These are phyloP conservation scores for Spatulosminthurus flaviceps DNA, from an alignment of 2,888 invertebrate genomes.

Conservation along the genomic window DNA sequence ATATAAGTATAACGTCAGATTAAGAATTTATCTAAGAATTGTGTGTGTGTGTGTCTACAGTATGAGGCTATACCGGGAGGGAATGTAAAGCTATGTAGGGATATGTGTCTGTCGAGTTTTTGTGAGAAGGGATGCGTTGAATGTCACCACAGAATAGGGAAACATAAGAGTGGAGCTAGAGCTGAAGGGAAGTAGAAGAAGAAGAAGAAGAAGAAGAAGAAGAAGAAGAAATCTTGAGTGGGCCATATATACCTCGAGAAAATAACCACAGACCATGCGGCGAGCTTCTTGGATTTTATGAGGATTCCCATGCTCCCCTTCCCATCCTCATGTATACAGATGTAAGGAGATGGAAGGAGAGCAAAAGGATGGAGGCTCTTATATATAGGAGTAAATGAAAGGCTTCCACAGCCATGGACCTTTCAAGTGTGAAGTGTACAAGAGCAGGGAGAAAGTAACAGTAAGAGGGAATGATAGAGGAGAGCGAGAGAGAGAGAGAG, in stretches of 20 bases:
- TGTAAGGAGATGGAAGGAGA: neutral
- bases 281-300: slow-evolving; percentile 44
- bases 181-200: neutral
- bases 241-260: slow-evolving; percentile 21
- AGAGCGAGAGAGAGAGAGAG: slow-evolving; percentile 43
- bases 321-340: neutral
- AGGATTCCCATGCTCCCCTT: slow-evolving; percentile 31
- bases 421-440: slow-evolving; percentile 34
- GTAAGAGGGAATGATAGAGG: slow-evolving; percentile 38
- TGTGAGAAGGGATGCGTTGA: neutral
- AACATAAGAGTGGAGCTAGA: neutral
- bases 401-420: slow-evolving; percentile 11
- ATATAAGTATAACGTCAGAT: no score
- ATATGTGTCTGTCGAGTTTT: no score
- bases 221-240: slow-evolving; percentile 7
- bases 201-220: neutral
- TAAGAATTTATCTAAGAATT: no score
- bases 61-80: no score
- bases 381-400: neutral
- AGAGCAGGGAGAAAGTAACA: slow-evolving; percentile 28
- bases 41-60: no score
- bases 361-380: neutral
- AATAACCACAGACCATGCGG: slow-evolving; percentile 48
- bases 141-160: neutral
- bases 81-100: no score